These are phyloP conservation scores for Phyllotis vaccarum DNA, from an alignment of 2,797 vertebrate species.

Conservation along the genomic window DNA sequence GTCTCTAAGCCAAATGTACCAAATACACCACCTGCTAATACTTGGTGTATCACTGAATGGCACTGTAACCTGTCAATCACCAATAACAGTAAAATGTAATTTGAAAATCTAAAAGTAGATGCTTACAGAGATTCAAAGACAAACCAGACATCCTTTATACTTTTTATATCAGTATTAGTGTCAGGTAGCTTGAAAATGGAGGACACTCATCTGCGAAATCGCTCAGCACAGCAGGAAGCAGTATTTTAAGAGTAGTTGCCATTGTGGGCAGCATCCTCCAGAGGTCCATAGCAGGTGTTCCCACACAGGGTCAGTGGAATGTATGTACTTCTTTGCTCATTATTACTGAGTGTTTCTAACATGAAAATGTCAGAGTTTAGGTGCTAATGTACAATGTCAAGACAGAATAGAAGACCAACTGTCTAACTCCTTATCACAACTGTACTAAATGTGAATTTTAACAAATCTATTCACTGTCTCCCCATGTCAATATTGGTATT, in stretches of 20 bases:
- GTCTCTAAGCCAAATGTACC: constrained; percentile 19
- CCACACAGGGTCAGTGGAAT: background rate
- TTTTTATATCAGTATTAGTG: constrained; percentile 36
- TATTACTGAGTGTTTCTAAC: background rate
- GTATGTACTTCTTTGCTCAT: background rate
- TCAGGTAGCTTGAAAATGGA: constrained; percentile 59
- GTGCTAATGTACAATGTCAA: background rate
- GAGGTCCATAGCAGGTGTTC: fast-evolving
- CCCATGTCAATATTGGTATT: constrained; percentile 37
- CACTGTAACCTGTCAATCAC: background rate
- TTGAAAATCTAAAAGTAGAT: constrained; percentile 27
- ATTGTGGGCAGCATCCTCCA: constrained; percentile 44
- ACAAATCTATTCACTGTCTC: background rate
- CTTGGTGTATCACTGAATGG: background rate
- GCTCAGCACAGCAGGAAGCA: constrained; percentile 28
- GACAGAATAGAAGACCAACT: background rate
- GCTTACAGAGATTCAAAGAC: background rate
- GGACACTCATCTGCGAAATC: background rate
- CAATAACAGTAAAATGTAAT: background rate
- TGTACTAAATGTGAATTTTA: constrained; percentile 63
- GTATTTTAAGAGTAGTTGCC: constrained; percentile 60
- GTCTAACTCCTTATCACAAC: constrained; percentile 32
- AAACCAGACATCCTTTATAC: constrained; percentile 66
- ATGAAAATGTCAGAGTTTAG: background rate
- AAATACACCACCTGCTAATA: background rate